phyloP scores from a whole-genome alignment of 2,113 vertebrate genomes.

The Serilophus lunatus region DNA sequence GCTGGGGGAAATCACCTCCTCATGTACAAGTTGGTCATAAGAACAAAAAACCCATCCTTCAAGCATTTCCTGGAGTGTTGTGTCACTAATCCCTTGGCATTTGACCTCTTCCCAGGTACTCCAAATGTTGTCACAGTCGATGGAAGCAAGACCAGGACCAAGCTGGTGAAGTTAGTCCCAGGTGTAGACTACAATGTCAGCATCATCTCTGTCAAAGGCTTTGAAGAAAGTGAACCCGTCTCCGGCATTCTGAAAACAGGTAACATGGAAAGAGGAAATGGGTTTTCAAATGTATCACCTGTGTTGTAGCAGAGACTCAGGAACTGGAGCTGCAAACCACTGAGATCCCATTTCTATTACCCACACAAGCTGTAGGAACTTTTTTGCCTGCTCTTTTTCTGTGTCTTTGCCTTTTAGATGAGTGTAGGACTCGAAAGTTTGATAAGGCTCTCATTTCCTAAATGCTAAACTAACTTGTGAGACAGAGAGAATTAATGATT shows the following conservation, averaged over 20 bases:
- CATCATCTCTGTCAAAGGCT: conserved; percentile 84
- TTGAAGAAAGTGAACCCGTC: conserved; percentile 88
- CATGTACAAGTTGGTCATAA: not conserved
- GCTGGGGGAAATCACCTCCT: not conserved
- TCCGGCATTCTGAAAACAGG: conserved; percentile 89
- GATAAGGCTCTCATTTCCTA: not conserved
- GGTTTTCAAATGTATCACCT: not conserved
- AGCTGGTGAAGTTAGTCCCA: conserved; percentile 81
- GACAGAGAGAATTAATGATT: not conserved
- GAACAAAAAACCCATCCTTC: not conserved
- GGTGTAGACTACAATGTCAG: conserved; percentile 87
- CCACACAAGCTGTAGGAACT: not conserved
- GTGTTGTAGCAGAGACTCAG: not conserved
- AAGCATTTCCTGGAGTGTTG: not conserved
- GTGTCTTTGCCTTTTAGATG: not conserved
- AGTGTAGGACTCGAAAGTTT: not conserved
- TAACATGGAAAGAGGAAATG: not conserved
- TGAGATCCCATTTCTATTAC: not conserved
- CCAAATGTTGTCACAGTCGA: conserved; percentile 79
- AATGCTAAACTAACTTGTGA: not conserved
- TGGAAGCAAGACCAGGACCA: conserved; percentile 78
- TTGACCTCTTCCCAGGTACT: conserved; percentile 70
- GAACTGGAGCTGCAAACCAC: not conserved
- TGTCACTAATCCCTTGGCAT: not conserved
- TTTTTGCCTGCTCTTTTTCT: not conserved